Evolutionary conservation across 2,888 invertebrate genomes (phyloP).

Genomic region (Drosophila koepferae): DNA sequence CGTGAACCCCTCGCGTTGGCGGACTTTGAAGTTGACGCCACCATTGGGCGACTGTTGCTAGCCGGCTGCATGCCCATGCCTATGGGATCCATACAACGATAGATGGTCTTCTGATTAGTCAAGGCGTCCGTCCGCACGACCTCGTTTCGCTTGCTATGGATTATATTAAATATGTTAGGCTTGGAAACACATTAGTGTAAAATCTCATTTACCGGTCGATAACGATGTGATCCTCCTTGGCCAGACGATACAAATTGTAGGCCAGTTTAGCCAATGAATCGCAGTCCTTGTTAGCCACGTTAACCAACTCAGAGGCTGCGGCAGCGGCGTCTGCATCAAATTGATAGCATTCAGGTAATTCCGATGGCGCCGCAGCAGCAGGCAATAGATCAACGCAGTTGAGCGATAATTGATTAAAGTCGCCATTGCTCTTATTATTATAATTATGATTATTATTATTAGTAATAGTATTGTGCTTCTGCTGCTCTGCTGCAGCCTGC

Average conservation of each 20-base stretch:
- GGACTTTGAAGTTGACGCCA: not conserved
- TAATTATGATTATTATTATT: conserved; percentile 6
- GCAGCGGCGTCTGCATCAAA: conserved; percentile 39
- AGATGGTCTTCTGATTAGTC: conserved; percentile 81
- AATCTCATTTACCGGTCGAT: conserved; percentile 76
- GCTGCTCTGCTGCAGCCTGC: conserved; percentile 54
- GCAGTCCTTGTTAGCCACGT: conserved; percentile 61
- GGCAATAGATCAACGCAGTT: conserved; percentile 43
- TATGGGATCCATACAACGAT: conserved; percentile 80
- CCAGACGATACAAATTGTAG: conserved; percentile 78
- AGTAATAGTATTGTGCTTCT: conserved; percentile 26
- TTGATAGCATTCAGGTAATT: conserved; percentile 36
- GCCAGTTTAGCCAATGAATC: conserved; percentile 81
- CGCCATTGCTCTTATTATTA: conserved; percentile 30
- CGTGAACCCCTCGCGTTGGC: conserved; percentile 61
- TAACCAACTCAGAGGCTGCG: conserved; percentile 48
- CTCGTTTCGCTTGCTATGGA: conserved; percentile 79
- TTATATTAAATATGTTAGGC: not conserved
- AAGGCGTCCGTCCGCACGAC: conserved; percentile 76
- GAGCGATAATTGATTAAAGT: conserved; percentile 36
- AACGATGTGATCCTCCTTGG: conserved; percentile 82
- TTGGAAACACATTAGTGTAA: not conserved
- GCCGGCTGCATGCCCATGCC: conserved; percentile 67
- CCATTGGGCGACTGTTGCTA: not conserved
- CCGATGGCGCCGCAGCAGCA: conserved; percentile 18